Evolutionary conservation across 2,797 vertebrate genomes (phyloP), one percentile per base, ranked within the genome.

Genomic region (Scleropages formosus): DNA sequence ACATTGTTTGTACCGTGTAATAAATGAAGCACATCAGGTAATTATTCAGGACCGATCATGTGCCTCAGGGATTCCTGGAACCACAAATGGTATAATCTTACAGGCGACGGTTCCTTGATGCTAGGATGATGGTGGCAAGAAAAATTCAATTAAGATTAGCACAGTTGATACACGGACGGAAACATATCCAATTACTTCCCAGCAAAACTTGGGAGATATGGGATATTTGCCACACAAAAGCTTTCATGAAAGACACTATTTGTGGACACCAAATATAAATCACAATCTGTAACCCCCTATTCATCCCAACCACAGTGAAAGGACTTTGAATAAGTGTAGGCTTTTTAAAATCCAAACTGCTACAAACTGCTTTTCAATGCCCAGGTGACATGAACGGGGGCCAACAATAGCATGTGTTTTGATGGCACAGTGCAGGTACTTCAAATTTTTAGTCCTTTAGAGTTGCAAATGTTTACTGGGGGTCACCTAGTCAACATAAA

Each of bases 271-370:
- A 46, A 26, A 72, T 44, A 24, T 60, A 72, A 61, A 61, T 27
- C 31, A 47, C 56, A 39, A 56, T 72, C 44, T 61, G 61, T 16
- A 67, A 13, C 81, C 82, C 79, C 80, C 77, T 72, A 82, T 80
- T 80, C 74, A 86, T 56, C 72, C 53, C 0, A 59, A 79, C 31
- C 59, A 73, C 46, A 68, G 75, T 75, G 74, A 71, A 56, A 71
- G 68, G 49, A 15, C 49, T 71, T 56, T 71, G 24, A 58, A 51
- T 31, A 27, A 51, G 49, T 24, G 13, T 24, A 70, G 24, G 20
- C 24, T 70, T 70, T 26, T 58, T 24, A 71, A 39, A 71, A 56
- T 26, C 15, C 53, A 27, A 58, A 71, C 24, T 49, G 51, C 26
- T 47, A 49, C 67, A 53, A 49, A 69, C 46, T 49, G 44, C 24